Base-by-base conservation (phyloP, 2,888 invertebrate genomes). In the Andrena chrysosceles region DNA sequence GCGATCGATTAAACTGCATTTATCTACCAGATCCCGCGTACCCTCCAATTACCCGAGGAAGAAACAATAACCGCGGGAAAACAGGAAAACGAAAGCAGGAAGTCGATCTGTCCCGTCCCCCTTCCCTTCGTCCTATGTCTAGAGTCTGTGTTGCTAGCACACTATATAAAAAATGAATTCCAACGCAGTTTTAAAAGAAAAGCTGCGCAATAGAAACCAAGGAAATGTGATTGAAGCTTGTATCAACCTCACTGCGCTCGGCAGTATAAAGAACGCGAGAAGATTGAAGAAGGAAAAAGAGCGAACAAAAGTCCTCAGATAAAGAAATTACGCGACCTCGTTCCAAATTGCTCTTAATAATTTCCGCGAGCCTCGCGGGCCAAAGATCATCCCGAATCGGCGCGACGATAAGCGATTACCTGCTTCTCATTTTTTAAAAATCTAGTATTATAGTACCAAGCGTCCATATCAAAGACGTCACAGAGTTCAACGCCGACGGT, bases 21-120 rank as follows among this genome's bases (percentile, higher is more conserved):
- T 72, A 74, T 35, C 62, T 6, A 13, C 31, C 49, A 29, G 54
- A 67, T 78, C 29, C 48, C 49, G 67, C 8, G 42, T 77, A 77
- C 76, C 52, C 20, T 26, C 66, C 56, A 71, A 63, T 77, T 63
- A 49, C 49, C 59, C 31, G 23, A 16, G 69, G 42, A 42, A 16
- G 42, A 16, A 52, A 64, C 20, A n/a, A 6, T 23, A 13, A 2
- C 20, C 52, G 52, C 52, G n/a, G 13, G 3, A 13, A 13, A 42
- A 13, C 35, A 2, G 6, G 13, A 35, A 6, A n/a, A 16, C 2
- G 0, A 1, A 69, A 2, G 16, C 10, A n/a, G n/a, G 7, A 52
- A n/a, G 1, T 20, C 7, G 7, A 20, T 2, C 52, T 52, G 52
- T 3, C 2, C 52, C 8, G n/a, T 52, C 52, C 6, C 0, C 8